Evolutionary conservation across 2,113 vertebrate genomes (phyloP), one percentile per base, ranked within the genome.

Genomic region (Leptobrachium ailaonicum): DNA sequence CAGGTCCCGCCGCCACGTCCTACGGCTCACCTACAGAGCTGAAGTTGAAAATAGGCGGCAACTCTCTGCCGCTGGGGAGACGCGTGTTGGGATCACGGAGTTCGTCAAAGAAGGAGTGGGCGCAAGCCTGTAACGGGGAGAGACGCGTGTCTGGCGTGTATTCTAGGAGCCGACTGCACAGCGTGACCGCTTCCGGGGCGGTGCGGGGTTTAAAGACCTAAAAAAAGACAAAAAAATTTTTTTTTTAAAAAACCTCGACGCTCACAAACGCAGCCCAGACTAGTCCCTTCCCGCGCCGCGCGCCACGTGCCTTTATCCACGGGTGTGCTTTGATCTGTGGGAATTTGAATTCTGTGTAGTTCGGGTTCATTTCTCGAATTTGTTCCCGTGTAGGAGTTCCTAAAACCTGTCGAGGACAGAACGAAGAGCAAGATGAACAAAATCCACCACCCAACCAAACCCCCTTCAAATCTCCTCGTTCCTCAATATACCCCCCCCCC

Each of bases 321-420:
- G 96, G 96, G 82, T 97, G 96, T 86, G 96, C 96, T 94, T 97
- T 97, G 85, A 97, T 97, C 90, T 97, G 96, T 78, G 96, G 96
- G 83, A 97, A 97, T 86, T 97, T 97, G 88, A 97, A 97, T 90
- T 97, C 96, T 80, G 96, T 97, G 85, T 97, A 97, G 87, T 97
- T 97, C 7, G 96, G 96, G 89, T 97, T 97, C 96, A 97, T 97
- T 88, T 97, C 96, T 82, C 96, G 88, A 83, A 97, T 97, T 88
- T 97, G 96, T 89, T 97, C 96, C 90, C 96, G 91, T 41, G 96
- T 97, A 41, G 96, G 96, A 47, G 96, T 97, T 83, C 96, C 96
- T 89, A 97, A 88, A 87, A 97, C 95, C 96, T 97, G 82, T 1
- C 58, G 8, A 1, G 66, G 66, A 7, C 42, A 13, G 3, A 8